These are phyloP conservation scores for Hyppa rectilinea DNA, from an alignment of 2,888 invertebrate species.

Conservation along the genomic window DNA sequence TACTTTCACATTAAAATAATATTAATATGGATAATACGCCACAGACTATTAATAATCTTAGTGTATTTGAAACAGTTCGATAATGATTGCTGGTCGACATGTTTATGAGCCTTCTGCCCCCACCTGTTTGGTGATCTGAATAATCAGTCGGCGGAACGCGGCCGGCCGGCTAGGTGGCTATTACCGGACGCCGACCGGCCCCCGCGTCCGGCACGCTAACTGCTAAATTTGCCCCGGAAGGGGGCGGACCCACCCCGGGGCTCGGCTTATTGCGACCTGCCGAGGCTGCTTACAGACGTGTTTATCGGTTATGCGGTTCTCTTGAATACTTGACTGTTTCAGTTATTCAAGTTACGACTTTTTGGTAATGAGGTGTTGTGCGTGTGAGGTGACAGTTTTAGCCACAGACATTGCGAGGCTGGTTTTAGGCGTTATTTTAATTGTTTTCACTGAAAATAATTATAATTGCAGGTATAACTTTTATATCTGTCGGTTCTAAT, in stretches of 20 bases:
- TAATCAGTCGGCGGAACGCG: constrained; percentile 59
- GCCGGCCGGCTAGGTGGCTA: constrained; percentile 76
- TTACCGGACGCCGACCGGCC: constrained; percentile 68
- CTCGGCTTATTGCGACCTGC: constrained; percentile 71
- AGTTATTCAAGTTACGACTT: constrained; percentile 24
- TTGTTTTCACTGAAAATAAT: not conserved
- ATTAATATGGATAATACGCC: not conserved
- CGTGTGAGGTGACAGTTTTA: not conserved
- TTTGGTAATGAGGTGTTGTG: constrained; percentile 7
- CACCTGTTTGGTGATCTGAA: constrained; percentile 14
- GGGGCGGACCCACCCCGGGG: constrained; percentile 22
- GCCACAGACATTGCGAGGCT: not conserved
- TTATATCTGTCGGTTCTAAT: not conserved
- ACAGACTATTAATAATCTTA: not conserved
- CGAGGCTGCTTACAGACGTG: constrained; percentile 34
- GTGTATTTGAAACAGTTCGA: not conserved
- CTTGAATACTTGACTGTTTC: constrained; percentile 18
- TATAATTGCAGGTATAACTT: not conserved
- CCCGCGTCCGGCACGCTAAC: constrained; percentile 80
- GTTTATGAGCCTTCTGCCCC: constrained; percentile 27
- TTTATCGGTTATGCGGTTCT: constrained; percentile 49
- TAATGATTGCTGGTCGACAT: not conserved
- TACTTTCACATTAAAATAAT: not conserved
- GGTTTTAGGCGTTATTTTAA: not conserved
- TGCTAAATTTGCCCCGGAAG: constrained; percentile 81